Conservation (phyloP, 2,113 vertebrate species). For the Hypocryptadius cinnamomeus region DNA sequence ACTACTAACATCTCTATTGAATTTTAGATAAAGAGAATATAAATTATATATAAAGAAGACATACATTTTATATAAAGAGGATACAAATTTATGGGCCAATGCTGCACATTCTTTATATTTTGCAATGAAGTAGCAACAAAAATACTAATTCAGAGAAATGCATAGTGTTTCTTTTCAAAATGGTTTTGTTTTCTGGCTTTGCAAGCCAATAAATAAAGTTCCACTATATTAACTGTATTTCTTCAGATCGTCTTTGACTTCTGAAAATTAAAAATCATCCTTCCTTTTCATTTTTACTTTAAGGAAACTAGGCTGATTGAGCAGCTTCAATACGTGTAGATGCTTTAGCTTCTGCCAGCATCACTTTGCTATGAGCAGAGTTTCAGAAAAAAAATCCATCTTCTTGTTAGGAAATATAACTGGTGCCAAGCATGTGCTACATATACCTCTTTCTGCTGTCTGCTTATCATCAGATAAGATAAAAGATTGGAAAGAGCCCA, state of each 20-base stretch:
- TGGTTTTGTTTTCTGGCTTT: background rate
- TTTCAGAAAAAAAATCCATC: background rate
- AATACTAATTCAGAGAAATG: background rate
- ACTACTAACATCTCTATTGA: background rate
- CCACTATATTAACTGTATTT: background rate
- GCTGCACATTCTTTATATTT: background rate
- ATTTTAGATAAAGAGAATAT: conserved; percentile 28
- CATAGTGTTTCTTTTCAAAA: background rate
- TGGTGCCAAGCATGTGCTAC: background rate
- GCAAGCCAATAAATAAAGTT: background rate
- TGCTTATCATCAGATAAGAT: background rate
- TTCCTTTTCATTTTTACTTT: background rate
- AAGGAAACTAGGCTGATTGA: background rate
- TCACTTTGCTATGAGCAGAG: background rate
- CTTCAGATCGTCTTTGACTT: background rate
- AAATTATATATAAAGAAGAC: conserved; percentile 1
- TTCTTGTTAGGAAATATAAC: background rate
- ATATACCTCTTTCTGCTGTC: background rate
- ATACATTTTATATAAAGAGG: background rate
- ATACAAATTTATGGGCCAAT: background rate
- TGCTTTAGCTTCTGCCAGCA: background rate
- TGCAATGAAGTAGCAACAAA: background rate
- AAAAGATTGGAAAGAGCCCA: background rate
- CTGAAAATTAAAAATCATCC: background rate
- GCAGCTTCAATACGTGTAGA: background rate